phyloP scores from a whole-genome alignment of 2,113 vertebrate genomes.

The Psammodynastes pulverulentus region DNA sequence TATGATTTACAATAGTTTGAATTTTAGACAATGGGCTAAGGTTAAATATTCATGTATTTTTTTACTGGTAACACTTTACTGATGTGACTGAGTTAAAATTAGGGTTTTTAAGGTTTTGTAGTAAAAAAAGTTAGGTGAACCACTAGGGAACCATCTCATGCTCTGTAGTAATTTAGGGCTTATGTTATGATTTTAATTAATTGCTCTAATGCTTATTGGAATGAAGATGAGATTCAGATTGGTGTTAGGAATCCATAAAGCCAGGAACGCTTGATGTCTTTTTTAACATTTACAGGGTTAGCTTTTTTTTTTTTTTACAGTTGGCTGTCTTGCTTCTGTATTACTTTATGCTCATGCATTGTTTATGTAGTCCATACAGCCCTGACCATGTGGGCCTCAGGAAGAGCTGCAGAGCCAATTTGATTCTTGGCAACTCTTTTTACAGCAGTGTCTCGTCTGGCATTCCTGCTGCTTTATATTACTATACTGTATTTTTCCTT shows the following conservation, averaged over 20 bases:
- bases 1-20: not conserved
- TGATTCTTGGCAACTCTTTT: not conserved
- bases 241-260: not conserved
- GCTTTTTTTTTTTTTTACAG: not conserved
- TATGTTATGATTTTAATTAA: not conserved
- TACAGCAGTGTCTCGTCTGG: not conserved
- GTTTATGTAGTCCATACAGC: not conserved
- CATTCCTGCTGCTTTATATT: not conserved
- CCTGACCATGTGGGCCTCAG: not conserved
- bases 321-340: not conserved
- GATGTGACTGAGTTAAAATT: not conserved
- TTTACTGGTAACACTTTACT: no score
- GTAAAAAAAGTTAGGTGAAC: not conserved
- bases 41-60: not conserved
- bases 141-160: not conserved
- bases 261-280: not conserved
- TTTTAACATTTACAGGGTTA: not conserved
- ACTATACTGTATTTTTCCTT: not conserved
- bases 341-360: not conserved
- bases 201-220: not conserved
- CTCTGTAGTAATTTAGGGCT: not conserved
- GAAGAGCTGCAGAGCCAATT: not conserved
- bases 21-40: not conserved
- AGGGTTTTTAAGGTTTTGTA: not conserved
- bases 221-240: not conserved